Conservation (phyloP, 2,797 vertebrate species). For the Aldrovandia affinis region DNA sequence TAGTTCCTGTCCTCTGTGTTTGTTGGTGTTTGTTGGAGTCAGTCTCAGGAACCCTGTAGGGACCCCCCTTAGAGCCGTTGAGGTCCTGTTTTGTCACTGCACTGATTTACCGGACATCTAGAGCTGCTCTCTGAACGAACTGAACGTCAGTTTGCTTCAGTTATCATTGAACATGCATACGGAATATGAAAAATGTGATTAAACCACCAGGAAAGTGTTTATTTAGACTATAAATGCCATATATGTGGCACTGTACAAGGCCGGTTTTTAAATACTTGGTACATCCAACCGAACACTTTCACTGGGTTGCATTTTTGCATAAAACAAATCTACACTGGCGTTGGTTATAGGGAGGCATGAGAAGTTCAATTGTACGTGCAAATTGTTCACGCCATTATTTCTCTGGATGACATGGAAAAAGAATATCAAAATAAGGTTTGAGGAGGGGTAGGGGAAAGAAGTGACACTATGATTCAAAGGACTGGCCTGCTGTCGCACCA, state of each 20-base stretch:
- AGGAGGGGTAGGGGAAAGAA: background rate
- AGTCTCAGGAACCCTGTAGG: background rate
- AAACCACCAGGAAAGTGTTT: no score
- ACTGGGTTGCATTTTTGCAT: no score
- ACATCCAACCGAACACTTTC: background rate
- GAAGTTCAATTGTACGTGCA: no score
- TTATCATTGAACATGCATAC: background rate
- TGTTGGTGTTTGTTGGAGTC: background rate
- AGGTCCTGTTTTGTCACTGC: background rate
- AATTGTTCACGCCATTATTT: background rate
- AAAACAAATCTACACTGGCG: no score
- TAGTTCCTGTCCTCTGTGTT: slow-evolving; percentile 17
- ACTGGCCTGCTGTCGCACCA: background rate
- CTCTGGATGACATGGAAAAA: background rate
- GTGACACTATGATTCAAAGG: background rate
- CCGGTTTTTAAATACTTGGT: background rate
- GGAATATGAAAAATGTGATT: background rate
- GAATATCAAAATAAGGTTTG: background rate
- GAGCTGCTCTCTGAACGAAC: background rate
- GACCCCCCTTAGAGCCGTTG: background rate
- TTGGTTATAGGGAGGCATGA: no score
- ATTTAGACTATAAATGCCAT: background rate
- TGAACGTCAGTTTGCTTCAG: background rate
- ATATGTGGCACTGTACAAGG: background rate
- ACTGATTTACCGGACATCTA: background rate